Percentiles rank a stretch among this genome's conserved stretches.
Conservation (phyloP, 2,797 vertebrate genomes). For the Acanthornis magna region DNA sequence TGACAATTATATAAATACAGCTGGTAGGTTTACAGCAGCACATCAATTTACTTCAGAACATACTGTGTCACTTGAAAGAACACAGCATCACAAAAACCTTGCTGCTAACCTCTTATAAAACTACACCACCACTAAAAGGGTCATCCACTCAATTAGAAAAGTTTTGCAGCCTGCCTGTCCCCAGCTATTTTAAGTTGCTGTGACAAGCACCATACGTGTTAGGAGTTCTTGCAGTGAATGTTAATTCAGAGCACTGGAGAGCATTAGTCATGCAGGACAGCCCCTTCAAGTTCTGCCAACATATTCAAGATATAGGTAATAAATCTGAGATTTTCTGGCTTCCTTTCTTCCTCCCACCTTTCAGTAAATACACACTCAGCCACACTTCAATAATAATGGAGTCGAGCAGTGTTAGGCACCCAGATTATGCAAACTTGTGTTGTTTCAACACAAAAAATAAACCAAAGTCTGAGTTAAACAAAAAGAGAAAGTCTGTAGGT, state of each 20-base stretch:
- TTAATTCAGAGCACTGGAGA: conserved; percentile 8
- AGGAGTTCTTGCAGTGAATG: background rate
- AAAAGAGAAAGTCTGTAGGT: background rate
- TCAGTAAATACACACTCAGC: background rate
- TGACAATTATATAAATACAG: background rate
- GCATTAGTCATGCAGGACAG: background rate
- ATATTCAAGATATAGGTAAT: background rate
- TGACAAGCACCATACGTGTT: background rate
- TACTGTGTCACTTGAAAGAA: background rate
- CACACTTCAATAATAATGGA: background rate
- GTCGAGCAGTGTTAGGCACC: conserved; percentile 36
- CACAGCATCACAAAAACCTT: background rate
- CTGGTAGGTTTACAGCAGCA: background rate
- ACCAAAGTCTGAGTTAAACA: background rate
- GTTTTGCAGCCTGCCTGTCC: background rate
- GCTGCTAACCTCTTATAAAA: background rate
- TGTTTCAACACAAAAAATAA: background rate
- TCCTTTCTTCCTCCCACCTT: conserved; percentile 15
- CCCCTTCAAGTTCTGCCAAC: background rate
- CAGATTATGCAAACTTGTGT: background rate
- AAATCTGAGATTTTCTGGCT: background rate
- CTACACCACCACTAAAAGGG: background rate
- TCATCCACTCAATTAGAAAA: background rate
- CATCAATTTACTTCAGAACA: background rate
- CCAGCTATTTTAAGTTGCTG: background rate